Evolutionary conservation across 2,113 vertebrate species (phyloP).

Genomic region (human (Homo sapiens)): GRCh38 chr11:74754001-74754500

Average conservation of each 20-base stretch:
- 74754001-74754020: background rate
- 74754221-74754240: background rate
- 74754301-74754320: conserved; percentile 48
- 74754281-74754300: conserved; percentile 13
- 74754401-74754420: conserved; percentile 48
- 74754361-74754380: conserved; percentile 37
- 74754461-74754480: conserved; percentile 43
- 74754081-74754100: background rate
- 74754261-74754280: conserved; percentile 22
- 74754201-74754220: background rate
- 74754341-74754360: conserved; percentile 22
- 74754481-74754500: conserved; percentile 10
- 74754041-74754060: background rate
- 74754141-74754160: conserved; percentile 46
- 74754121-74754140: conserved; percentile 32
- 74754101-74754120: background rate
- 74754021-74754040: conserved; percentile 2
- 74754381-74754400: conserved; percentile 49
- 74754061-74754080: conserved; percentile 4
- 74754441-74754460: conserved; percentile 27
- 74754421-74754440: conserved; percentile 23
- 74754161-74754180: conserved; percentile 5
- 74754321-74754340: conserved; percentile 49
- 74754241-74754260: background rate
- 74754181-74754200: conserved; percentile 53